A percentile compares a stretch with the other conserved stretches of the same genome.
These are phyloP conservation scores for Paedocypris sp. DNA, from an alignment of 2,113 vertebrate genomes.

Conservation along the genomic window DNA sequence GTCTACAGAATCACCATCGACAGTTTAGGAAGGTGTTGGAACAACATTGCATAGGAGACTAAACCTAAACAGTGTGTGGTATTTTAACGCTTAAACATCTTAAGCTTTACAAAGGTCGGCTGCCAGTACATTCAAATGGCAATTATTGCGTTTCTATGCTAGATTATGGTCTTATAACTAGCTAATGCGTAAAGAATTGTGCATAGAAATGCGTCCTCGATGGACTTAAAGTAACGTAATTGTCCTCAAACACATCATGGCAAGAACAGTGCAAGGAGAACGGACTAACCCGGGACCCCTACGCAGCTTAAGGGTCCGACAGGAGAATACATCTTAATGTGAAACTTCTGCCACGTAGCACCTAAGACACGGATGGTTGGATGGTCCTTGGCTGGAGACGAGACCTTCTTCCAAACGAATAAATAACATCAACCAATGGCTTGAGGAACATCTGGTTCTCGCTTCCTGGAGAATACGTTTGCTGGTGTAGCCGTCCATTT, in stretches of 20 bases:
- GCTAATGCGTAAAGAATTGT: too few species aligned
- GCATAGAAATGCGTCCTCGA: not conserved
- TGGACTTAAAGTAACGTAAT: not conserved
- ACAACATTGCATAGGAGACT: slow-evolving; percentile 9
- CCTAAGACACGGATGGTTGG: slow-evolving; percentile 4
- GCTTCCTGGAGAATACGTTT: slow-evolving; percentile 6
- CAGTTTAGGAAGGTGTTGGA: slow-evolving; percentile 12
- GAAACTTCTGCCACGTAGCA: slow-evolving; percentile 2
- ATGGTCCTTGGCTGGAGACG: slow-evolving; percentile 31
- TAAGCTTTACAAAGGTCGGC: slow-evolving; percentile 16
- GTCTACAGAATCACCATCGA: not conserved
- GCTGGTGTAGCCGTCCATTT: slow-evolving; percentile 38
- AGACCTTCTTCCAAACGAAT: slow-evolving; percentile 43
- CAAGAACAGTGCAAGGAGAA: not conserved
- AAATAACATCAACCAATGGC: slow-evolving; percentile 48
- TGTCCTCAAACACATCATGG: not conserved
- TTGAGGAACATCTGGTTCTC: slow-evolving; percentile 32
- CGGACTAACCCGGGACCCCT: too few species aligned
- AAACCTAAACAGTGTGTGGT: slow-evolving; percentile 27
- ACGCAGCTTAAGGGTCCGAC: slow-evolving; percentile 1
- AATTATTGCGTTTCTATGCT: too few species aligned
- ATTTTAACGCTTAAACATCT: slow-evolving; percentile 22
- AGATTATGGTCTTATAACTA: too few species aligned
- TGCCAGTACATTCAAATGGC: slow-evolving; percentile 38
- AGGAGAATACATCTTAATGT: not conserved